Conservation (phyloP, 2,113 vertebrate species). For the Aldabrachelys gigantea region DNA sequence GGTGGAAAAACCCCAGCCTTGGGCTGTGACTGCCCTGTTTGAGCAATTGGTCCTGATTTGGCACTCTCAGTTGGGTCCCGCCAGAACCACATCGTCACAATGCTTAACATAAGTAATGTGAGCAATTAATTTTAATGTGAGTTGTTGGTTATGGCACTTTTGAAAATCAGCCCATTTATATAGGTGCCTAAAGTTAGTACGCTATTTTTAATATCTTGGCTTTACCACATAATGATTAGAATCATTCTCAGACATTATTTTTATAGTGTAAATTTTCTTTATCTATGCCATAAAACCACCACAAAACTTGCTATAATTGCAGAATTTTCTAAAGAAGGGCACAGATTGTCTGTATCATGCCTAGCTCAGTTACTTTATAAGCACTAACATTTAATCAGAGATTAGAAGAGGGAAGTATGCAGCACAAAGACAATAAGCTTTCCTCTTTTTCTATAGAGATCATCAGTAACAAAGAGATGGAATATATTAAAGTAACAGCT, state of each 20-base stretch:
- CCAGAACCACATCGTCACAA: too few species aligned
- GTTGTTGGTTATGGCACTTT: background rate
- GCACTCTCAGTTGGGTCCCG: too few species aligned
- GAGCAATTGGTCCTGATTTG: too few species aligned
- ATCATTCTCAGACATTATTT: background rate
- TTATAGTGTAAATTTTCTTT: background rate
- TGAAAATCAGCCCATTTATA: background rate
- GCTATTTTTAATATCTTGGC: background rate
- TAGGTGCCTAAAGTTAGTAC: background rate
- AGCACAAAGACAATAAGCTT: background rate
- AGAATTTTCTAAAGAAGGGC: conserved; percentile 13
- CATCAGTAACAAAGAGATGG: background rate
- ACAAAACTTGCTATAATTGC: background rate
- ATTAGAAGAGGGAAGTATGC: background rate
- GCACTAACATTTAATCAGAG: background rate
- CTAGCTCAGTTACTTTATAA: background rate
- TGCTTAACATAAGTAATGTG: background rate
- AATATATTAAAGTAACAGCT: background rate
- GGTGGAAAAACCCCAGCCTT: too few species aligned
- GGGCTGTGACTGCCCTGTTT: too few species aligned
- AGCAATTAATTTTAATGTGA: background rate
- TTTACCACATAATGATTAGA: background rate
- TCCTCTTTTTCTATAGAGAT: background rate
- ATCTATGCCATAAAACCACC: background rate
- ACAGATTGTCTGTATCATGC: background rate